Evolutionary conservation across 2,113 vertebrate species (phyloP).

Genomic region (Neomonachus schauinslandi): DNA sequence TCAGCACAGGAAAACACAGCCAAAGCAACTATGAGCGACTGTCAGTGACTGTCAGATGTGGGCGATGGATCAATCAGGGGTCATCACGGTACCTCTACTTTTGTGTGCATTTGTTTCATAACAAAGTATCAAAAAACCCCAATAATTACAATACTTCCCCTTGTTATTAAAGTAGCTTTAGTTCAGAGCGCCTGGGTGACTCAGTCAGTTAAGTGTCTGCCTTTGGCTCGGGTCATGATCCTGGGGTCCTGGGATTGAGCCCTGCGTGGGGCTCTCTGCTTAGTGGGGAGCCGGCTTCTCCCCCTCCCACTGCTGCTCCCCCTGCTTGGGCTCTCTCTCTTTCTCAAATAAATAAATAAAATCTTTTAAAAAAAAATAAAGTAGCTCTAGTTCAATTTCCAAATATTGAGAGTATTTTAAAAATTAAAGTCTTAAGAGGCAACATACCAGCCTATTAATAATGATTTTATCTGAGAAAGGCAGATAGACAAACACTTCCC

Average conservation of each 20-base stretch:
- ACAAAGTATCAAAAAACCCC: not conserved
- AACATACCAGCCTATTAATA: not conserved
- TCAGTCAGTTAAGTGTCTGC: too few species aligned
- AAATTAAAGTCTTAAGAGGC: not conserved
- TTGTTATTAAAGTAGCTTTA: not conserved
- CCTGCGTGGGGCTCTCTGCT: too few species aligned
- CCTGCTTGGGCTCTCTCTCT: too few species aligned
- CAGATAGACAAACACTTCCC: not conserved
- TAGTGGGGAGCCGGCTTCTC: too few species aligned
- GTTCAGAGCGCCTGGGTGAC: not conserved
- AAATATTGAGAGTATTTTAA: not conserved
- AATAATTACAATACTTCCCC: not conserved
- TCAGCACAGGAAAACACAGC: not conserved
- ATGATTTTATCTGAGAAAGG: not conserved
- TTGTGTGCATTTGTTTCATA: not conserved
- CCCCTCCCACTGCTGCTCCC: too few species aligned
- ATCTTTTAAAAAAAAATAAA: too few species aligned
- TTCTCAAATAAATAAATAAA: too few species aligned
- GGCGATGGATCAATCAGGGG: not conserved
- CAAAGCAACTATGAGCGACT: not conserved
- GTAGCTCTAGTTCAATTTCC: not conserved
- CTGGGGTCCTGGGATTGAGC: too few species aligned
- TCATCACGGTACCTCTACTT: not conserved
- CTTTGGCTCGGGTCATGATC: too few species aligned
- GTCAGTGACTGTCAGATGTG: not conserved